Percentiles rank a stretch among this genome's conserved stretches.
These are phyloP conservation scores for Ctenomys sociabilis DNA, from an alignment of 2,113 vertebrate species.

Conservation along the genomic window DNA sequence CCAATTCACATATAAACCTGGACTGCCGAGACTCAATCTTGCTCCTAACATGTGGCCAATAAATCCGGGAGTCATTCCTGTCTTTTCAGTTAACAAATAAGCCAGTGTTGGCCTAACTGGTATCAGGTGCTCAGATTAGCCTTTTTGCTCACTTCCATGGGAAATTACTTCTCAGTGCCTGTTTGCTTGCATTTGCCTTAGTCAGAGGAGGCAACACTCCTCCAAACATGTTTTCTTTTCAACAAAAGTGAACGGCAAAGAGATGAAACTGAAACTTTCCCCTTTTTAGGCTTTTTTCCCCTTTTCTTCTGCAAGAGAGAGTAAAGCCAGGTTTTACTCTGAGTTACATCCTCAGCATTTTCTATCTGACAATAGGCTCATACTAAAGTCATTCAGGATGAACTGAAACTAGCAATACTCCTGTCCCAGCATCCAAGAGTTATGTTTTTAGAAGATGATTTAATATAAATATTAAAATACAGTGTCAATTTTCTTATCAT, in stretches of 20 bases:
- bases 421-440: not conserved
- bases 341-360: not conserved
- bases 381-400: not conserved
- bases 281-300: not conserved
- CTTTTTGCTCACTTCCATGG: not conserved
- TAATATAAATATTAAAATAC: not conserved
- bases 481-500: not conserved
- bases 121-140: rapidly evolving
- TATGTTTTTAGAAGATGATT: not conserved
- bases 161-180: not conserved
- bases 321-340: not conserved
- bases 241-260: not conserved
- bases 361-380: not conserved
- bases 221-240: not conserved
- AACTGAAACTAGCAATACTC: not conserved
- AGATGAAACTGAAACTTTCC: not conserved
- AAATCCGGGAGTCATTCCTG: not conserved
- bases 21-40: not conserved
- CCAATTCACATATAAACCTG: not conserved
- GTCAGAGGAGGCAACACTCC: not conserved
- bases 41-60: not conserved
- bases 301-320: not conserved
- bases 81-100: not conserved
- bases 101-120: not conserved
- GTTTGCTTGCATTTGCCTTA: not conserved